These are phyloP conservation scores for Drosophila auraria DNA, from an alignment of 1,140 invertebrate genomes.

Conservation along the genomic window DNA sequence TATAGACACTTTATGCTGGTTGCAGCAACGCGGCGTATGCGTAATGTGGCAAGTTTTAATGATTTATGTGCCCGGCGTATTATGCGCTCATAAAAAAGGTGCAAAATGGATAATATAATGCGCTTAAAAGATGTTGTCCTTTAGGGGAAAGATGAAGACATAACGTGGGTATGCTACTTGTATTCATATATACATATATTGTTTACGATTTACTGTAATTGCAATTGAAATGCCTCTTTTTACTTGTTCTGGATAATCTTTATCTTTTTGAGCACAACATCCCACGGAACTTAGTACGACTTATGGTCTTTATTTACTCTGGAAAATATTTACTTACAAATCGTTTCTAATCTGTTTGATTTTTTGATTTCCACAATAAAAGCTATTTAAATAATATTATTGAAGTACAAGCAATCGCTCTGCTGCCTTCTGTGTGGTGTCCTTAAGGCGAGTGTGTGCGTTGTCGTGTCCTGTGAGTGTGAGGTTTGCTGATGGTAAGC, in stretches of 20 bases:
- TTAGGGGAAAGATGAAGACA: slow-evolving; percentile 1
- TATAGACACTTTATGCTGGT: slow-evolving; percentile 72
- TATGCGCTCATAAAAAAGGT: slow-evolving; percentile 42
- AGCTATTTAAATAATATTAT: not conserved
- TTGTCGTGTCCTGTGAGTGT: slow-evolving; percentile 8
- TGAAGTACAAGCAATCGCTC: not conserved
- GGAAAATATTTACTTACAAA: not conserved
- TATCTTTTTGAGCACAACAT: no score
- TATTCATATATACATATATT: not conserved
- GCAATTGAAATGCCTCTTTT: not conserved
- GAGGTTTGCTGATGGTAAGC: slow-evolving; percentile 30
- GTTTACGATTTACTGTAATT: not conserved
- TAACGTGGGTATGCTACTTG: not conserved
- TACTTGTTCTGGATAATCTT: not conserved
- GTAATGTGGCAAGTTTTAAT: slow-evolving; percentile 71
- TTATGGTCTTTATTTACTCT: no score
- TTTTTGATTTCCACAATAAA: not conserved
- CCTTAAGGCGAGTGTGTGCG: slow-evolving; percentile 1
- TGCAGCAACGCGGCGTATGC: slow-evolving; percentile 63
- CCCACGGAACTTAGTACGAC: no score
- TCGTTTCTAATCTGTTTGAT: not conserved
- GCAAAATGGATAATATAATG: slow-evolving; percentile 48
- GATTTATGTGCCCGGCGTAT: slow-evolving; percentile 54
- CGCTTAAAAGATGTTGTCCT: slow-evolving; percentile 16
- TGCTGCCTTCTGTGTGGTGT: not conserved